Base-by-base conservation (phyloP, 2,888 invertebrate species). In the Poecilus cupreus region DNA sequence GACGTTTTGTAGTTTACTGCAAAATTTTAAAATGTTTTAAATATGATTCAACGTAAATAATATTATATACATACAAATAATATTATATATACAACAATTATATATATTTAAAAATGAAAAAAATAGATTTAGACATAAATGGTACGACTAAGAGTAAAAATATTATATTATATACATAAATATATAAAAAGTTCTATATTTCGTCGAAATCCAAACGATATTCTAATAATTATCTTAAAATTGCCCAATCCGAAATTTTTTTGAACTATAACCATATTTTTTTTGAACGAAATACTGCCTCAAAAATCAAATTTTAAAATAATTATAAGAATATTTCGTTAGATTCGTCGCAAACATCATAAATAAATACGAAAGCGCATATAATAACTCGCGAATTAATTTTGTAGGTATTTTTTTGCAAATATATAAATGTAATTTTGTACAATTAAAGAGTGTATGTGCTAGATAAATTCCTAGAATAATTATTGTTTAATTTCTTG, bases 341-440 rank as follows among this genome's bases (percentile, higher is more conserved):
- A 49, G 3, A 49, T 49, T n/a, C 16, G 10, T 49, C 18, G 5
- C 5, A 13, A 22, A 20, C 22, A 20, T 22, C 22, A 49, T 22
- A 57, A 54, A 20, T 54, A 18, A 22, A 22, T 57, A 57, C 57
- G 22, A 22, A 57, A 24, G 6, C 8, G 20, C 24, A 22, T 22
- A 57, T 22, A 4, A 57, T 13, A 57, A 80, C 83, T 84, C 84
- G 83, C 84, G 83, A 83, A 85, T 85, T 85, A 84, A 85, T 85
- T 86, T 85, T 85, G 86, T 86, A 84, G 85, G 77, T 86, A 86
- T 86, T 83, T 86, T 49, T 87, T 86, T 86, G 86, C 86, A 85
- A 85, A 84, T 80, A 84, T 83, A 84, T 83, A 81, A 43, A 80
- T 43, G 43, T 84, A 85, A 83, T 85, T 85, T 85, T 85, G 83